These are phyloP conservation scores for Rafetus swinhoei DNA, from an alignment of 2,113 vertebrate species.

Conservation along the genomic window DNA sequence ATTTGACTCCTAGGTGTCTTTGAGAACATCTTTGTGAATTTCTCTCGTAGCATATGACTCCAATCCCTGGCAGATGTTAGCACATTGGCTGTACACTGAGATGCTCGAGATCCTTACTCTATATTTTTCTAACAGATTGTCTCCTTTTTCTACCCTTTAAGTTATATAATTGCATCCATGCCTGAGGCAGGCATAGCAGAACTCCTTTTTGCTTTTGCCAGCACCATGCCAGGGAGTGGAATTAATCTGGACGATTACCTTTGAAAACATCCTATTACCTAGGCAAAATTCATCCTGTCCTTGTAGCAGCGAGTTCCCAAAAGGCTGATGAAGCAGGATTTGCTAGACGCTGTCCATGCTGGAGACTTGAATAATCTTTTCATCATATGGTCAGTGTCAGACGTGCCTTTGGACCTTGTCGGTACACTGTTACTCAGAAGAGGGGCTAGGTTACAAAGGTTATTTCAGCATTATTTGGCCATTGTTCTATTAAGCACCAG, in stretches of 20 bases:
- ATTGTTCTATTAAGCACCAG: not conserved
- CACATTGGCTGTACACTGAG: not conserved
- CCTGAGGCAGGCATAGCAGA: not conserved
- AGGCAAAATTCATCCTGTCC: slow-evolving; percentile 5
- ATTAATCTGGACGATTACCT: not conserved
- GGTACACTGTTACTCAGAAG: not conserved
- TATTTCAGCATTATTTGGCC: not conserved
- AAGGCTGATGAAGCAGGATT: not conserved
- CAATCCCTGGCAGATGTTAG: not conserved
- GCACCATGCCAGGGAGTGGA: not conserved
- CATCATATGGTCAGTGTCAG: not conserved
- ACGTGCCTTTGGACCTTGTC: not conserved
- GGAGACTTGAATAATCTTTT: not conserved
- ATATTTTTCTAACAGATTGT: not conserved
- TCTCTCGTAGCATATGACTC: not conserved
- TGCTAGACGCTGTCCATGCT: not conserved
- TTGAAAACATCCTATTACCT: not conserved
- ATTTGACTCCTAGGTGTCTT: not conserved
- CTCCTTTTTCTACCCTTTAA: not conserved
- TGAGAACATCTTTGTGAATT: not conserved
- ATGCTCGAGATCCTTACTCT: not conserved
- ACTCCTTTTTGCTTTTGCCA: not conserved
- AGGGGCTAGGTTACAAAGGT: not conserved
- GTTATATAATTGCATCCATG: not conserved
- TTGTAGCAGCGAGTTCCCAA: not conserved